Percentiles rank a stretch among this genome's conserved stretches.
These are phyloP conservation scores for Scalopus aquaticus DNA, from an alignment of 2,113 vertebrate genomes.

Conservation along the genomic window DNA sequence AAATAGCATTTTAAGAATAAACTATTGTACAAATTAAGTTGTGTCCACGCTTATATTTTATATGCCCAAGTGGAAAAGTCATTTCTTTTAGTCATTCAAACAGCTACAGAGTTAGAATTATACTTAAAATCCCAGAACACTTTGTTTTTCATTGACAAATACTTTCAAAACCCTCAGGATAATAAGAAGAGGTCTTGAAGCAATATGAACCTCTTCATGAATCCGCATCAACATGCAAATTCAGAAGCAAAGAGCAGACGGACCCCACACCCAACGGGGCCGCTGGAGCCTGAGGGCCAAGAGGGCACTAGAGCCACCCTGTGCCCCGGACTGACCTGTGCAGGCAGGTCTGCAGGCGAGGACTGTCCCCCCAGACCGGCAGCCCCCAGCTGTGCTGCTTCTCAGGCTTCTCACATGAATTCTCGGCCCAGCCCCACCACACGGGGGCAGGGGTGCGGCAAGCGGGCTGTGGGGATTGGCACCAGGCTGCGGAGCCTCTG, in stretches of 20 bases:
- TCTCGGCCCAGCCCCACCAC: too few relatives aligned
- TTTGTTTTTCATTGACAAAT: not conserved
- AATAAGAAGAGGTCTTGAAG: not conserved
- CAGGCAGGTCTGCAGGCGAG: too few relatives aligned
- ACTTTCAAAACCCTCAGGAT: not conserved
- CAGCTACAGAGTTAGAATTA: not conserved
- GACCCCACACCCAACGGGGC: not conserved
- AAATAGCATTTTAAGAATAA: not conserved
- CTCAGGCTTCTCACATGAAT: too few relatives aligned
- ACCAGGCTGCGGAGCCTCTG: too few relatives aligned
- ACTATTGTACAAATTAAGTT: not conserved
- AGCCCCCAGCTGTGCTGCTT: too few relatives aligned
- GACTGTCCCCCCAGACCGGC: too few relatives aligned
- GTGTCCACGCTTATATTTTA: not conserved
- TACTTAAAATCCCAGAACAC: not conserved
- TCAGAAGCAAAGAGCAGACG: not conserved
- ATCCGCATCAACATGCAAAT: not conserved
- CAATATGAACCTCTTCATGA: not conserved
- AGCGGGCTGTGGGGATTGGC: too few relatives aligned
- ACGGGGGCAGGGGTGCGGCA: too few relatives aligned
- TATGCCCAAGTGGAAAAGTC: not conserved
- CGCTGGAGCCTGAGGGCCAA: too few relatives aligned
- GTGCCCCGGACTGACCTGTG: too few relatives aligned
- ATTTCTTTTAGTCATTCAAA: not conserved
- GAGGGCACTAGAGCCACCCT: too few relatives aligned